A percentile compares a stretch with the other conserved stretches of the same genome.
Conservation (phyloP, 1,140 invertebrate genomes). For the Antheraea mylitta region DNA sequence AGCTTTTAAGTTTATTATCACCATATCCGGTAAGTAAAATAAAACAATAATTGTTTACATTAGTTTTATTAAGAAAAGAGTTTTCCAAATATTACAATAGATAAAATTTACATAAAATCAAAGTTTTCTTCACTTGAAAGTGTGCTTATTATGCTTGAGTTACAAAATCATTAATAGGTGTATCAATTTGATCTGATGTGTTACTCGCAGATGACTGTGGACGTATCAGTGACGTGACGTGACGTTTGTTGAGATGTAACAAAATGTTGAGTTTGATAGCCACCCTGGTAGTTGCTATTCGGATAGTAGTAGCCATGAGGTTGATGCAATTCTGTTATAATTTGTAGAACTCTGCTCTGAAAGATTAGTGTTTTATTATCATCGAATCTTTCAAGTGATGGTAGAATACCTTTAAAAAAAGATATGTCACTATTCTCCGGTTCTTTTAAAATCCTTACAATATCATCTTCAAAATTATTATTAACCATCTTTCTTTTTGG, state of each 20-base stretch:
- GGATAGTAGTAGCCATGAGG: constrained; percentile 26
- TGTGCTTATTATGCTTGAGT: neutral
- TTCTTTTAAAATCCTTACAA: too few species aligned
- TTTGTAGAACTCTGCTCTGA: constrained; percentile 34
- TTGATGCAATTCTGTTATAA: constrained; percentile 21
- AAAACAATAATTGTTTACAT: constrained; percentile 34
- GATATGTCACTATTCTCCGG: too few species aligned
- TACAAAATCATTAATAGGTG: constrained; percentile 32
- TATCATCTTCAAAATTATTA: too few species aligned
- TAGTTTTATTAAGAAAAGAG: constrained; percentile 28
- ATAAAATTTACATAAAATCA: constrained; percentile 21
- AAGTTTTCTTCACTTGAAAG: too few species aligned
- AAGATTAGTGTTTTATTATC: constrained; percentile 38
- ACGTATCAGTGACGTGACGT: constrained; percentile 29
- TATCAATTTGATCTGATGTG: constrained; percentile 37
- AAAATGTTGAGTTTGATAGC: too few species aligned
- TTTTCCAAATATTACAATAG: constrained; percentile 31
- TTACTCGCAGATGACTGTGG: constrained; percentile 27
- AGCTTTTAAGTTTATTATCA: too few species aligned
- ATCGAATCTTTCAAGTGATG: neutral
- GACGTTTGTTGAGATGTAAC: constrained; percentile 23
- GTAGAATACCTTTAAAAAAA: too few species aligned
- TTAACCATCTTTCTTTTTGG: constrained; percentile 29
- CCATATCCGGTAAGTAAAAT: neutral
- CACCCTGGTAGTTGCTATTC: too few species aligned